phyloP scores from a whole-genome alignment of 1,140 invertebrate genomes.

The Homarus americanus region DNA sequence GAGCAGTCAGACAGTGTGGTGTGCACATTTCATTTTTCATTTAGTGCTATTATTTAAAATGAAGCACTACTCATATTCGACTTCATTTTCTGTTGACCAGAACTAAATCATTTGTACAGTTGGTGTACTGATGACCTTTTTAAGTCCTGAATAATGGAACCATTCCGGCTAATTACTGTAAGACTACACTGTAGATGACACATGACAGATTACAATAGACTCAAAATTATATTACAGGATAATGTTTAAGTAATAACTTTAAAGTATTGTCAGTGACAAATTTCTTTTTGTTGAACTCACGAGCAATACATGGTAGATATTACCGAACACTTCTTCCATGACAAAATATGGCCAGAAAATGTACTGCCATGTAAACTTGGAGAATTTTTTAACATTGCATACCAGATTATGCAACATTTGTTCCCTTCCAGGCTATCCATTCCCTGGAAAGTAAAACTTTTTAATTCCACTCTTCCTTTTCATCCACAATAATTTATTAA shows the following conservation, averaged over 20 bases:
- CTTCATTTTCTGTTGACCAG: constrained; percentile 20
- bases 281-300: neutral
- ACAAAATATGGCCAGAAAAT: neutral
- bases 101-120: constrained; percentile 38
- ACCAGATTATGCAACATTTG: neutral
- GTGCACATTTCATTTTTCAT: constrained; percentile 26
- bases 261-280: constrained; percentile 1
- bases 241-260: neutral
- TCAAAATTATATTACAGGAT: neutral
- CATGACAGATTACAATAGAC: neutral
- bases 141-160: neutral
- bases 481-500: neutral
- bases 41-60: constrained; percentile 12
- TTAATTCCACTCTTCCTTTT: neutral
- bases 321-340: neutral
- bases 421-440: neutral
- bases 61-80: constrained; percentile 40
- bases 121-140: neutral
- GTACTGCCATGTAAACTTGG: neutral
- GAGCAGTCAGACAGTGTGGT: constrained; percentile 49
- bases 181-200: neutral
- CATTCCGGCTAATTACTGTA: neutral
- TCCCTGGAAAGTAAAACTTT: neutral
- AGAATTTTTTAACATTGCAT: neutral
- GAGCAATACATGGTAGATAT: constrained; percentile 16